A percentile compares a stretch with the other conserved stretches of the same genome.
These are phyloP conservation scores for Hanleya hanleyi DNA, from an alignment of 2,888 invertebrate genomes.

Conservation along the genomic window DNA sequence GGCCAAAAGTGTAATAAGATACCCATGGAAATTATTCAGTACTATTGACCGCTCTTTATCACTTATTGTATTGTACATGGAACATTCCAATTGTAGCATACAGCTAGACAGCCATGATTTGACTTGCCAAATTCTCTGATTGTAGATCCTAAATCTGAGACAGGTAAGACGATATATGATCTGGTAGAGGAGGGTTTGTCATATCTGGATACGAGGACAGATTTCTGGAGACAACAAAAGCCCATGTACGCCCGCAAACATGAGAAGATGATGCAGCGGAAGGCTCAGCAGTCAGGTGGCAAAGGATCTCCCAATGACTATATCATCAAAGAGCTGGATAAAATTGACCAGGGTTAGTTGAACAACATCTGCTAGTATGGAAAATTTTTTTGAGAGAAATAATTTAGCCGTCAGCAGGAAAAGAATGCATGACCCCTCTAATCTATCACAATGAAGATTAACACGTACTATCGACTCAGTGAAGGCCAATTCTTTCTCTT, in stretches of 20 bases:
- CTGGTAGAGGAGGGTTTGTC: constrained; percentile 82
- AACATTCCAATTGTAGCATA: too few relatives aligned
- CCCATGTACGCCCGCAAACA: constrained; percentile 72
- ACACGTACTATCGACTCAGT: too few relatives aligned
- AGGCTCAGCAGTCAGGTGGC: constrained; percentile 36
- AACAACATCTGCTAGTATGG: not conserved
- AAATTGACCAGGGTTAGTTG: constrained; percentile 62
- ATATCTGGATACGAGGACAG: constrained; percentile 87
- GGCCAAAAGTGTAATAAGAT: too few relatives aligned
- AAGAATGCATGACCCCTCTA: not conserved
- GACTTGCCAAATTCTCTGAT: too few relatives aligned
- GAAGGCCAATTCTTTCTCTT: too few relatives aligned
- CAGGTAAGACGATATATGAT: constrained; percentile 62
- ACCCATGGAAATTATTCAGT: too few relatives aligned
- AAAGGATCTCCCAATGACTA: constrained; percentile 56
- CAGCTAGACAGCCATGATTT: too few relatives aligned
- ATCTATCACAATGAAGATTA: not conserved
- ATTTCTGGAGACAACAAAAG: constrained; percentile 88
- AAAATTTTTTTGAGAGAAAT: not conserved
- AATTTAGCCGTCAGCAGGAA: not conserved
- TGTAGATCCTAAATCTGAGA: constrained; percentile 53
- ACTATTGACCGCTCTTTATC: too few relatives aligned
- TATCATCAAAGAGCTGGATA: constrained; percentile 64
- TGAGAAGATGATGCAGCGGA: constrained; percentile 49
- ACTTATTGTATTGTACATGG: too few relatives aligned